Base-by-base conservation (phyloP, 2,888 invertebrate species). In the Punctoribates punctum region DNA sequence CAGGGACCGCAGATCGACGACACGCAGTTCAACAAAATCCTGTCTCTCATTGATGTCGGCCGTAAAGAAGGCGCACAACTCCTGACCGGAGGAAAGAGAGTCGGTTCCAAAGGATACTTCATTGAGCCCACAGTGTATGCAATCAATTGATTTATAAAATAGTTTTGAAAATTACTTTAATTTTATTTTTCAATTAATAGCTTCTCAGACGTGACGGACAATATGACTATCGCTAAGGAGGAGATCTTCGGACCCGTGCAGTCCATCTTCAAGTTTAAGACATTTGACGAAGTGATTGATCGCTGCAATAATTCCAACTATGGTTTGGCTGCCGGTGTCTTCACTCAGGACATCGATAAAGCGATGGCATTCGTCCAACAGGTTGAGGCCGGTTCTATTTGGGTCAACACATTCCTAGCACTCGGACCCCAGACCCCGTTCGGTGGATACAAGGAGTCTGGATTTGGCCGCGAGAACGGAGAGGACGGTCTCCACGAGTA, bases 141-240 rank as follows among this genome's bases (percentile, higher is more conserved):
- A 20, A 75, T 95, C 84, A n/a, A n/a, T n/a, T n/a, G n/a, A n/a
- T 42, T 13, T 42, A 34, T 34, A 34, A 6, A 34, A 34, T 34
- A 8, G 13, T 5, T 42, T 11, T 1, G 11, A 42, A 42, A 9
- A 42, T 42, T 34, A 3, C 1, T 42, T 42, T 11, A 42, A 13
- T 42, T n/a, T n/a, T n/a, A n/a, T n/a, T 13, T 1, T 42, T 42
- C 42, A 13, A 13, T 42, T 13, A 8, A 42, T 13, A 23, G 98
- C 99, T 87, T 99, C 99, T 0, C 99, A 99, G 90, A 87, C 99
- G 99, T 85, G 97, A 97, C 81, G 96, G 89, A 86, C 79, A 78
- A 83, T 73, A 86, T 86, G 85, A 81, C 82, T 74, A 86, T 86
- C 78, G 85, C 85, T 9, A 83, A 81, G 73, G 85, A 86, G 77